A percentile compares a stretch with the other conserved stretches of the same genome.
Evolutionary conservation across 2,888 invertebrate species (phyloP).

Genomic region (Beris chalybata): DNA sequence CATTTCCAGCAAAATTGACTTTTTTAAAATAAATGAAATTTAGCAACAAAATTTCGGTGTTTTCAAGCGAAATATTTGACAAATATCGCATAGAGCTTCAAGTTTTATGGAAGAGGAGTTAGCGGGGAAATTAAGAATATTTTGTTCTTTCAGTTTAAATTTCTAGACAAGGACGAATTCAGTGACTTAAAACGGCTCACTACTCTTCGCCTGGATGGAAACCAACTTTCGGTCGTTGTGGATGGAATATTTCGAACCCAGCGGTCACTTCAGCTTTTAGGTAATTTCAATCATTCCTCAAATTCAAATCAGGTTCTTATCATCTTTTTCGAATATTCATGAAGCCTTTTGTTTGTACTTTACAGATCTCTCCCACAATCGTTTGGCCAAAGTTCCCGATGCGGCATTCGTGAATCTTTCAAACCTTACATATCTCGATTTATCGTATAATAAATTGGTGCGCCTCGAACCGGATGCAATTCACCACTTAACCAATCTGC

Average conservation of each 20-base stretch:
- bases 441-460: slow-evolving; percentile 75
- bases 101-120: too few species aligned
- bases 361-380: slow-evolving; percentile 68
- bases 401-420: slow-evolving; percentile 74
- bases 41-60: too few species aligned
- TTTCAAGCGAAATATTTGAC: too few species aligned
- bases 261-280: slow-evolving; percentile 54
- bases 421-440: slow-evolving; percentile 68
- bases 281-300: slow-evolving; percentile 41
- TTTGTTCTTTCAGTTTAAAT: slow-evolving; percentile 62
- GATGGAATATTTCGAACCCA: slow-evolving; percentile 67
- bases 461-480: slow-evolving; percentile 65
- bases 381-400: slow-evolving; percentile 72
- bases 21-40: too few species aligned
- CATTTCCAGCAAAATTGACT: too few species aligned
- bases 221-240: slow-evolving; percentile 74
- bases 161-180: slow-evolving; percentile 72
- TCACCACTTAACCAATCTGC: slow-evolving; percentile 57
- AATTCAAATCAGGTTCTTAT: background rate
- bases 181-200: slow-evolving; percentile 67
- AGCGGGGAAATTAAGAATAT: too few species aligned
- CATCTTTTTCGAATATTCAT: background rate
- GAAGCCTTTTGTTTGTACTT: background rate
- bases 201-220: slow-evolving; percentile 71
- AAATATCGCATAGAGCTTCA: too few species aligned